Percentiles rank a stretch among this genome's conserved stretches.
phyloP scores from a whole-genome alignment of 2,113 vertebrate genomes.

The Amazona guildingii region DNA sequence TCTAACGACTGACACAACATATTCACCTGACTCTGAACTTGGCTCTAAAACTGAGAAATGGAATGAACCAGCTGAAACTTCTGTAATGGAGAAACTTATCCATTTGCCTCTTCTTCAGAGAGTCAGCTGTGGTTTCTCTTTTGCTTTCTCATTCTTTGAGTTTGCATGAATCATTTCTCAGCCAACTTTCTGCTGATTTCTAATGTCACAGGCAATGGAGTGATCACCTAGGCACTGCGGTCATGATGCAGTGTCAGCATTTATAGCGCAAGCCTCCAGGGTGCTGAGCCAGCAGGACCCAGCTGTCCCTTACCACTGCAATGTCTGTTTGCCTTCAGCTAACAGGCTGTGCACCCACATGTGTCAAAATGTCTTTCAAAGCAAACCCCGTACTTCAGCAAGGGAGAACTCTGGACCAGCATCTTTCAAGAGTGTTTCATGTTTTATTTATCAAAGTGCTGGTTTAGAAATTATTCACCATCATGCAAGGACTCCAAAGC shows the following conservation, averaged over 20 bases:
- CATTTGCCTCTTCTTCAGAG: not conserved
- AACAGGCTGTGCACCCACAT: constrained; percentile 25
- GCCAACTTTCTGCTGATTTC: constrained; percentile 44
- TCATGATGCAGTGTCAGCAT: constrained; percentile 37
- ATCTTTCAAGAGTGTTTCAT: constrained; percentile 16
- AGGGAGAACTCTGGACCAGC: not conserved
- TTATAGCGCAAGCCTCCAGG: not conserved
- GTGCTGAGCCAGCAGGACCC: constrained; percentile 70
- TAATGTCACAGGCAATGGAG: constrained; percentile 31
- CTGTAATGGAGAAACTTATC: not conserved
- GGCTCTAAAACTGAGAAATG: not conserved
- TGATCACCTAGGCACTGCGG: constrained; percentile 49
- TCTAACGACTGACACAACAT: rapidly evolving
- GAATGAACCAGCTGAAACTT: not conserved
- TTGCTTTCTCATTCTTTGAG: not conserved
- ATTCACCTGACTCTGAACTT: not conserved
- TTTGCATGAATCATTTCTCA: constrained; percentile 32
- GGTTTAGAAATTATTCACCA: not conserved
- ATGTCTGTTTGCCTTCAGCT: constrained; percentile 33
- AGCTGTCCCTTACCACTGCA: constrained; percentile 44
- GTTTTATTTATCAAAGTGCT: constrained; percentile 24
- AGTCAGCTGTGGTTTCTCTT: not conserved
- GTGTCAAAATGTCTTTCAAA: not conserved
- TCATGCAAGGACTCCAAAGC: not conserved
- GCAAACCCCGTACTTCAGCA: not conserved